Percentiles rank a stretch among this genome's conserved stretches.
These are phyloP conservation scores for Pristionchus fissidentatus DNA, from an alignment of 2,888 invertebrate genomes.

Conservation along the genomic window DNA sequence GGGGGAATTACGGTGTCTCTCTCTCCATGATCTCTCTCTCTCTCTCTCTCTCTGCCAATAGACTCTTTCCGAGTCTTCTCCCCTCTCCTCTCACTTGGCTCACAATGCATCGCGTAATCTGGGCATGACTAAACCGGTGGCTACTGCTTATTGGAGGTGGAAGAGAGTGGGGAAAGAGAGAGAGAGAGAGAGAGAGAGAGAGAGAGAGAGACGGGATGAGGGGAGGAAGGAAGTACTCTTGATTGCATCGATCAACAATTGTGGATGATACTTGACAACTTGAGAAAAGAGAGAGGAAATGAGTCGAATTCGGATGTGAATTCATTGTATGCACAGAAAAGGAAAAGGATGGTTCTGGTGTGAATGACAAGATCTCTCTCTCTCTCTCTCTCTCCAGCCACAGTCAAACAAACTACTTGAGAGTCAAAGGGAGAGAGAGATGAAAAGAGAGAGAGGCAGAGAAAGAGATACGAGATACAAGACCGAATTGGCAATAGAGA, in stretches of 20 bases:
- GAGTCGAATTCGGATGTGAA: background rate
- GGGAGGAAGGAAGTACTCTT: slow-evolving; percentile 41
- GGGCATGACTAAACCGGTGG: slow-evolving; percentile 48
- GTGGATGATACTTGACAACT: slow-evolving; percentile 36
- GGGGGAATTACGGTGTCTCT: background rate
- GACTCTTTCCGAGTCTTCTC: background rate
- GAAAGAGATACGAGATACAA: too few species aligned
- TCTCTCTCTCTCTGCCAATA: background rate
- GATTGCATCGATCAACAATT: slow-evolving; percentile 32
- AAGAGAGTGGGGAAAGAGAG: background rate
- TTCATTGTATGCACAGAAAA: background rate
- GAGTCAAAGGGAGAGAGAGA: background rate
- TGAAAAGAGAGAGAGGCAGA: background rate
- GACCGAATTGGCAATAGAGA: background rate
- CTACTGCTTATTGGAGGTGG: slow-evolving; percentile 18
- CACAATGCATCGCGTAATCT: slow-evolving; percentile 39
- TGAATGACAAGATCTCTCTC: background rate
- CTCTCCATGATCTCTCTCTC: background rate
- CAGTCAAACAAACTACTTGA: slow-evolving; percentile 17
- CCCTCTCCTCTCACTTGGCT: background rate
- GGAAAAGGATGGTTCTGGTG: slow-evolving; percentile 33
- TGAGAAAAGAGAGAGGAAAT: background rate
- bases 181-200: background rate
- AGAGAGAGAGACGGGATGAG: background rate
- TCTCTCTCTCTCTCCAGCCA: background rate